phyloP scores from a whole-genome alignment of 2,888 invertebrate species.

The Lacanobia wlatinum region DNA sequence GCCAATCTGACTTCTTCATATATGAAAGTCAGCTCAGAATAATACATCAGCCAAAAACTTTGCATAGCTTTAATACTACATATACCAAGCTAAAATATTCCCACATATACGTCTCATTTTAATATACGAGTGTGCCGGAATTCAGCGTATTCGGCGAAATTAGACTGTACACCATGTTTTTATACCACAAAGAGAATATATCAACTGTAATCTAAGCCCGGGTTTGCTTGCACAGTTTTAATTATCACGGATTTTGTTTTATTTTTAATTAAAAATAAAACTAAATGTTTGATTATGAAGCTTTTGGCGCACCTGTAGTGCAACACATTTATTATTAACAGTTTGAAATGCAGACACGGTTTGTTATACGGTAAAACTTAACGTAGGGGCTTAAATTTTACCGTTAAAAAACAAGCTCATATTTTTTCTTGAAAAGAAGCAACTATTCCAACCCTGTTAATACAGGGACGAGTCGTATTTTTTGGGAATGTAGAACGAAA shows the following conservation, averaged over 20 bases:
- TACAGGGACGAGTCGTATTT: too few relatives aligned
- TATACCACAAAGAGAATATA: constrained; percentile 30
- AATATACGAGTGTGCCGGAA: constrained; percentile 30
- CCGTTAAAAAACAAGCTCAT: background rate
- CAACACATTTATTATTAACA: background rate
- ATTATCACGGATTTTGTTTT: constrained; percentile 14
- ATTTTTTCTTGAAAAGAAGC: too few relatives aligned
- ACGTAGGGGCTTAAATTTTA: background rate
- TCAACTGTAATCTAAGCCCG: constrained; percentile 25
- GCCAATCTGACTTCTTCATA: background rate
- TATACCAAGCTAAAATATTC: constrained; percentile 8
- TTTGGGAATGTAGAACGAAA: too few relatives aligned
- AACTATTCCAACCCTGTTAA: too few relatives aligned
- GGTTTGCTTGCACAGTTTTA: constrained; percentile 33
- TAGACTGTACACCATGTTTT: constrained; percentile 21
- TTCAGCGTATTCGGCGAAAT: constrained; percentile 31
- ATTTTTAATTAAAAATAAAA: constrained; percentile 15
- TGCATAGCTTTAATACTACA: background rate
- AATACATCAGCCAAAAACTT: background rate
- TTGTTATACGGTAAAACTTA: background rate
- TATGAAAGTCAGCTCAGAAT: background rate
- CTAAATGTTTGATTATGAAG: constrained; percentile 1
- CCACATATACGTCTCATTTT: constrained; percentile 38
- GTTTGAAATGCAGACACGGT: background rate
- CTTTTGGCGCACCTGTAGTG: background rate